Conservation (phyloP, 2,797 vertebrate genomes). For the Microchirus variegatus region DNA sequence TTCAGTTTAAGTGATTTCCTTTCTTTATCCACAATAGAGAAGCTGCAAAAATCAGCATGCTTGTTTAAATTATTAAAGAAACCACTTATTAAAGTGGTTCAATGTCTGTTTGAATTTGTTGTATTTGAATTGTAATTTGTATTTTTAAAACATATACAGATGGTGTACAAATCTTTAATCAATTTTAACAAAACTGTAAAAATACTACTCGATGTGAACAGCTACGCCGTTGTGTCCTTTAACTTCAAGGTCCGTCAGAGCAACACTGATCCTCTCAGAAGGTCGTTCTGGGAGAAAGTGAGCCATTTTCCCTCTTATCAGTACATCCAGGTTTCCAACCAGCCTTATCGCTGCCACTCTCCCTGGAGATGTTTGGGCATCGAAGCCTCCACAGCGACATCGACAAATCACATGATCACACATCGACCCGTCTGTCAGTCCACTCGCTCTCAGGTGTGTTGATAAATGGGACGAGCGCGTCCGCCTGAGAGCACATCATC, state of each 20-base stretch:
- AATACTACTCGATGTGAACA: no score
- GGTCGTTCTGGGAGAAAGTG: conserved; percentile 32
- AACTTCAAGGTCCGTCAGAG: conserved; percentile 7
- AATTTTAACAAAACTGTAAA: no score
- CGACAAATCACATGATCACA: conserved; percentile 46
- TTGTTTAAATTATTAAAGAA: no score
- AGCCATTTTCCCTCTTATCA: conserved; percentile 58
- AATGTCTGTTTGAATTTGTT: no score
- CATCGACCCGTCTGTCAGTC: conserved; percentile 42
- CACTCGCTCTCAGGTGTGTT: conserved; percentile 21
- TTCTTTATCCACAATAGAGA: no score
- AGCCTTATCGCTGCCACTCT: conserved; percentile 33
- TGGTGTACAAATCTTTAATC: no score
- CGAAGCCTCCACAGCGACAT: conserved; percentile 23
- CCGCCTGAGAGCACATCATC: conserved; percentile 35
- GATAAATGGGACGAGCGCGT: conserved; percentile 46
- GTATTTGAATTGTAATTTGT: no score
- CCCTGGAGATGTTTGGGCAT: conserved; percentile 41
- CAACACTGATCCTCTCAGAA: conserved; percentile 16
- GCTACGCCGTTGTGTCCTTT: background rate
- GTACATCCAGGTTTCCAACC: conserved; percentile 46
- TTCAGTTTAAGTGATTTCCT: no score
- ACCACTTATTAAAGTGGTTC: no score
- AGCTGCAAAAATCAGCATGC: no score
- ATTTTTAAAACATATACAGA: no score